These are phyloP conservation scores for Microcaecilia unicolor DNA, from an alignment of 2,797 vertebrate genomes.

Conservation along the genomic window DNA sequence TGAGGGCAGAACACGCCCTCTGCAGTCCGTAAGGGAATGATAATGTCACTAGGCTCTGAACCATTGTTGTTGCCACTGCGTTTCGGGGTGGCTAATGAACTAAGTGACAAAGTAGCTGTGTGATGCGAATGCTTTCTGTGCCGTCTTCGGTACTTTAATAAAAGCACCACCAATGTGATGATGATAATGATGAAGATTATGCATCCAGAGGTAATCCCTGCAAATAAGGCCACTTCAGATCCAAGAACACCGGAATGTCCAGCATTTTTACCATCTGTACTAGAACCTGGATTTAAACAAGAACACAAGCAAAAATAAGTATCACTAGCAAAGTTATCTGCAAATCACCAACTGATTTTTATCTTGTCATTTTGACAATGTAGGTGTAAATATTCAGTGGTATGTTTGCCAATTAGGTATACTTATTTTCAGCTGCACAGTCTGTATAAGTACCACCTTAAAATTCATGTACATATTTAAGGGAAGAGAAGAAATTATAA, in stretches of 20 bases:
- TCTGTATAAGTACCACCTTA: too few relatives aligned
- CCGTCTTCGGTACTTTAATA: slow-evolving; percentile 89
- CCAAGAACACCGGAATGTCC: slow-evolving; percentile 75
- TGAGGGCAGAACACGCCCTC: slow-evolving; percentile 98
- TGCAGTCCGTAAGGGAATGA: slow-evolving; percentile 96
- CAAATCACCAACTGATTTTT: not conserved
- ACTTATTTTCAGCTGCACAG: too few relatives aligned
- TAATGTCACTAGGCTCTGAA: slow-evolving; percentile 97
- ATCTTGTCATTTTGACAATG: slow-evolving; percentile 7
- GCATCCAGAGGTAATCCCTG: slow-evolving; percentile 89
- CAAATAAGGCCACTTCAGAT: slow-evolving; percentile 92
- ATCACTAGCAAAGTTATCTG: too few relatives aligned
- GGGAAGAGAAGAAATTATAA: too few relatives aligned
- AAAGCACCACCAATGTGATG: slow-evolving; percentile 90
- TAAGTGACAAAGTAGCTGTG: slow-evolving; percentile 83
- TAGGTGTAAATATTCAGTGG: too few relatives aligned
- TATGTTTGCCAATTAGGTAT: too few relatives aligned
- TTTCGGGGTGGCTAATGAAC: slow-evolving; percentile 94
- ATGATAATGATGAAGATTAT: slow-evolving; percentile 97
- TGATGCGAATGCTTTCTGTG: slow-evolving; percentile 96
- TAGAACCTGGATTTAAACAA: slow-evolving; percentile 41
- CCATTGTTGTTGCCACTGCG: slow-evolving; percentile 90
- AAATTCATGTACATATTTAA: too few relatives aligned
- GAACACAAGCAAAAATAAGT: slow-evolving; percentile 9
- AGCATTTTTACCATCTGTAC: slow-evolving; percentile 60